Base-by-base conservation (phyloP, 30 jellyfish, hydroid and myxozoan species). In the Turritopsis rubra region DNA sequence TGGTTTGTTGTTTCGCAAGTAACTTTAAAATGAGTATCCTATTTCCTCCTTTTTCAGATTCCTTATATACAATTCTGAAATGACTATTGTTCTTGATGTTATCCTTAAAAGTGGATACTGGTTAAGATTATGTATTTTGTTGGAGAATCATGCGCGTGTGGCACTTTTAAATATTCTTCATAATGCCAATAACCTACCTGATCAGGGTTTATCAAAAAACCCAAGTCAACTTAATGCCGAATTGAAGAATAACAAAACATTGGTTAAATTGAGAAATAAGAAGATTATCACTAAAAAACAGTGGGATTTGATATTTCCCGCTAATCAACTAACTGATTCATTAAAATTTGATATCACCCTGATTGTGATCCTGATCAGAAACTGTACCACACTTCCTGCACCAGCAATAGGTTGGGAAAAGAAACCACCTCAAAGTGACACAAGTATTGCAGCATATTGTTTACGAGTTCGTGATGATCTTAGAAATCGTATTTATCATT, bases 381-480 rank as follows among this genome's bases (percentile, higher is more conserved):
- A 68, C 30, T 68, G 77, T 1, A 68, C 77, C 9, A 68, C 28
- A 7, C 77, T 68, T 68, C 77, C 77, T 68, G 23, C 77, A n/a
- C 77, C 77, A 7, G 30, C 7, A n/a, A 27, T 8, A 7, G 77
- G 77, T n/a, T 68, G 77, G 77, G 30, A 68, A 68, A 23, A 68
- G 30, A 68, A 68, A 68, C 77, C 77, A 68, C 8, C 77, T 7
- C 28, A 23, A 68, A 68, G 30, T 68, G 77, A 68, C 19, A 68
- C 30, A 27, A 68, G 77, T 68, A 27, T 68, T 68, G 77, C 31
- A n/a, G 77, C 77, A 68, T 68, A n/a, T 27, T 1, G 28, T 68
- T 68, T 68, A 19, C 77, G 77, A 7, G 77, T 27, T 7, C 77
- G 77, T 68, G 77, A 68, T n/a, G 77, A 68, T n/a, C 30, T 68